phyloP scores from a whole-genome alignment of 2,113 vertebrate species.

The Dissostichus mawsoni region DNA sequence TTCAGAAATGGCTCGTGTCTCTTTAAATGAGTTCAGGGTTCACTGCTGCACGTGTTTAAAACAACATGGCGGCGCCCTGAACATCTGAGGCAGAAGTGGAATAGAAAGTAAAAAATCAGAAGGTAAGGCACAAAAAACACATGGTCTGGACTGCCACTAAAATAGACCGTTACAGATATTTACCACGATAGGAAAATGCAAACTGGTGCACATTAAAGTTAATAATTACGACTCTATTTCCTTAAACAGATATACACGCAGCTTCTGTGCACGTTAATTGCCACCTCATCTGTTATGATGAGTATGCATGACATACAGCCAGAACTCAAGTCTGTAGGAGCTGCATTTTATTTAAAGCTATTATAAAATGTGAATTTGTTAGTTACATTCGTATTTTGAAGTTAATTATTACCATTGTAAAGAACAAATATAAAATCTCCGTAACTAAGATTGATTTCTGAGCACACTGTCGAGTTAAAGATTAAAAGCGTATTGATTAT shows the following conservation, averaged over 20 bases:
- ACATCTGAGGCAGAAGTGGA: not conserved
- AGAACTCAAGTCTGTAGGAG: not conserved
- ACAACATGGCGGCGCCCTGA: slow-evolving; percentile 64
- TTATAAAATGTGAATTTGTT: not conserved
- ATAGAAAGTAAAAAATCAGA: not conserved
- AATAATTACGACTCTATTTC: not conserved
- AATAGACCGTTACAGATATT: not conserved
- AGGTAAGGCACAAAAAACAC: slow-evolving; percentile 30
- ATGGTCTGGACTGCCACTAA: accelerated
- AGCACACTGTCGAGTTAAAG: not conserved
- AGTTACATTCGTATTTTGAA: too few species aligned
- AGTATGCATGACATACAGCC: too few species aligned
- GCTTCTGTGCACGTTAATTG: not conserved
- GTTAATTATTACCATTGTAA: not conserved
- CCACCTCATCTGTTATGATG: not conserved
- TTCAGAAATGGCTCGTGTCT: not conserved
- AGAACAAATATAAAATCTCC: not conserved
- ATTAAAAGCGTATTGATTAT: too few species aligned
- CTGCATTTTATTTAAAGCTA: too few species aligned
- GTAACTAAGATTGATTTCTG: not conserved
- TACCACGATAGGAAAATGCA: not conserved
- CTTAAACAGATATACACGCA: not conserved
- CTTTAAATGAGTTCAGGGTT: slow-evolving; percentile 71
- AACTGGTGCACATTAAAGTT: not conserved
- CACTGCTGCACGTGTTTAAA: slow-evolving; percentile 58